Conservation (phyloP, 2,113 vertebrate genomes). For the Meles meles region DNA sequence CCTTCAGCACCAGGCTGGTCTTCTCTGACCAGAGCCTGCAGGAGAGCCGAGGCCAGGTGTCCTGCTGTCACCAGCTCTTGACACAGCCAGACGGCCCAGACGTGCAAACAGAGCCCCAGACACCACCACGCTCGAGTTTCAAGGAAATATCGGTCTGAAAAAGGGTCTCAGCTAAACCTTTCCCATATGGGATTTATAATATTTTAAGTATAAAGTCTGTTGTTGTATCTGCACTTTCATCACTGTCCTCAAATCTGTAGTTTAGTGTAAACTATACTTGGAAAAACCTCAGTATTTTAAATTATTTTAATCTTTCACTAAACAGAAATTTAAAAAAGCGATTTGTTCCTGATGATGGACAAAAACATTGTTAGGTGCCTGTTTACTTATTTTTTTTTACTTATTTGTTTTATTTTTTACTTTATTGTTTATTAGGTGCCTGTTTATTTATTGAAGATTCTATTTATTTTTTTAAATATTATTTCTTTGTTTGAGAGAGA, state of each 20-base stretch:
- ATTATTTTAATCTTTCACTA: background rate
- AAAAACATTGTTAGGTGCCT: background rate
- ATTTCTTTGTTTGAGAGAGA: too few species aligned
- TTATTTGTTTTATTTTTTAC: too few species aligned
- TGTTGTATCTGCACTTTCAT: background rate
- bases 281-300: background rate
- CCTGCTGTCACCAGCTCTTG: background rate
- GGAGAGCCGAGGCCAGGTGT: background rate
- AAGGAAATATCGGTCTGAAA: background rate
- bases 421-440: too few species aligned
- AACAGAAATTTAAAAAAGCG: background rate
- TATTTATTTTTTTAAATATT: too few species aligned
- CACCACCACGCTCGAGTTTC: background rate
- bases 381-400: too few species aligned
- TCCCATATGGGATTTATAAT: too few species aligned
- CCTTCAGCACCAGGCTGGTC: constrained; percentile 31
- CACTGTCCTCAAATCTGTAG: background rate
- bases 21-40: background rate
- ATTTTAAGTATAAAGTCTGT: background rate
- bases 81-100: background rate
- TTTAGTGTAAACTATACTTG: background rate
- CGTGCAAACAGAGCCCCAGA: background rate
- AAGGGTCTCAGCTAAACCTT: background rate
- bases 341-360: background rate
- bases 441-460: too few species aligned